phyloP scores from a whole-genome alignment of 2,888 invertebrate genomes.

The Ectemnius continuus region DNA sequence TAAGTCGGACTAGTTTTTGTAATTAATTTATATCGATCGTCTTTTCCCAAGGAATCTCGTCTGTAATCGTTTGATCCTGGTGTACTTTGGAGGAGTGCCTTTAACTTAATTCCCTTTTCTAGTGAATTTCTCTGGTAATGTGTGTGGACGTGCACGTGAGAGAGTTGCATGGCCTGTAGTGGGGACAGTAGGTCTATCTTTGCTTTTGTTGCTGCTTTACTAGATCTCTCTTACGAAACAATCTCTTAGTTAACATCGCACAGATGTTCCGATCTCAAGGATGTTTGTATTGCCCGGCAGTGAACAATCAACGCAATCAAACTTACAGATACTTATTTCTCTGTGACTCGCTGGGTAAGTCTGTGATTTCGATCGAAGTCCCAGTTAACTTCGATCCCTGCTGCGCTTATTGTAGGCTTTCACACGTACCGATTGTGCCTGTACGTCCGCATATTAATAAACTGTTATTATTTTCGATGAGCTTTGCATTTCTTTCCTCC shows the following conservation, averaged over 20 bases:
- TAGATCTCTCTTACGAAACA: neutral
- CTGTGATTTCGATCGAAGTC: too few relatives aligned
- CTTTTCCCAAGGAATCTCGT: too few relatives aligned
- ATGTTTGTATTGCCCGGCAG: too few relatives aligned
- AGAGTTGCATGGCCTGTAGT: slow-evolving; percentile 43
- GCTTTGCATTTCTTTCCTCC: slow-evolving; percentile 67
- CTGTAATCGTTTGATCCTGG: neutral
- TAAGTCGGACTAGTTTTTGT: too few relatives aligned
- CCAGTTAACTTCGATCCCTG: too few relatives aligned
- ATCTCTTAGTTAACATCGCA: too few relatives aligned
- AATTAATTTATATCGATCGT: too few relatives aligned
- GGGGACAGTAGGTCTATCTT: slow-evolving; percentile 38
- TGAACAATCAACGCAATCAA: too few relatives aligned
- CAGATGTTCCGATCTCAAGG: too few relatives aligned
- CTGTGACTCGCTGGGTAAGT: too few relatives aligned
- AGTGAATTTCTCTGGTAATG: slow-evolving; percentile 11
- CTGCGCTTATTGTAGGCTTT: slow-evolving; percentile 40
- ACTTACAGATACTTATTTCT: too few relatives aligned
- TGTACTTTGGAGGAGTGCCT: neutral
- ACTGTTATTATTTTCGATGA: slow-evolving; percentile 73
- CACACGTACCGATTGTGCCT: slow-evolving; percentile 65
- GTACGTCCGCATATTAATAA: slow-evolving; percentile 74
- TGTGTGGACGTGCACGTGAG: slow-evolving; percentile 30
- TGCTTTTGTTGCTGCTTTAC: slow-evolving; percentile 6
- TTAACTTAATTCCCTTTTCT: slow-evolving; percentile 1